Base-by-base conservation (phyloP, 2,113 vertebrate genomes). In the Sylvilagus bachmani region DNA sequence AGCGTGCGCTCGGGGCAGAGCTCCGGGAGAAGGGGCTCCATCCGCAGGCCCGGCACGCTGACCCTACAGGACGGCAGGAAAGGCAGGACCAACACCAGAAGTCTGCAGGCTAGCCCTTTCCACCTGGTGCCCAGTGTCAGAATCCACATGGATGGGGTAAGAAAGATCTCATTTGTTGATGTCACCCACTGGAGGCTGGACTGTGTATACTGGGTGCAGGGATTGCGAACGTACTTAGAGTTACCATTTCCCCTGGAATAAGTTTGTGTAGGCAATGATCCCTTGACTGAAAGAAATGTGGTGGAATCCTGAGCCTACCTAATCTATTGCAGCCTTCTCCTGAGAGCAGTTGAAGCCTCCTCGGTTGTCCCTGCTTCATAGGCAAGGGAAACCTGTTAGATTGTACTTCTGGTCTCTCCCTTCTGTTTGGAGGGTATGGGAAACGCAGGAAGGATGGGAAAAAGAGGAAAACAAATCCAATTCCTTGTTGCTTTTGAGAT, bases 141-240 rank as follows among this genome's bases (percentile, higher is more conserved):
- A 96, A 97, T 97, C 95, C 98, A 98, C 96, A 95, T 96, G 97
- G 99, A 99, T 53, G 98, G 98, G 99, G 99, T 99, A 99, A 99
- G 99, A 88, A 91, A 31, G n/a, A 6, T 49, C 85, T 86, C 53
- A 11, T 79, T 2, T 24, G 0, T 97, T 97, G 19, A 0, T 49
- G 2, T 62, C 11, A 5, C 93, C 61, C 81, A 24, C 0, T 0
- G 25, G 51, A 84, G 86, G 86, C 31, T 85, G 84, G 55, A 4
- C 82, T 89, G 78, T 12, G 12, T 3, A 16, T 44, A 33, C 74
- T 27, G 21, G 22, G 71, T 86, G 85, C 82, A 0, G 36, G 85
- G 70, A 11, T 69, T 70, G 29, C 44, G 7, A 44, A 44, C 44
- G 27, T 75, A 58, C 58, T 92, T 89, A 33, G 17, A 86, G 89